Conservation (phyloP, 2,113 vertebrate genomes). For the Accipiter virgatus region DNA sequence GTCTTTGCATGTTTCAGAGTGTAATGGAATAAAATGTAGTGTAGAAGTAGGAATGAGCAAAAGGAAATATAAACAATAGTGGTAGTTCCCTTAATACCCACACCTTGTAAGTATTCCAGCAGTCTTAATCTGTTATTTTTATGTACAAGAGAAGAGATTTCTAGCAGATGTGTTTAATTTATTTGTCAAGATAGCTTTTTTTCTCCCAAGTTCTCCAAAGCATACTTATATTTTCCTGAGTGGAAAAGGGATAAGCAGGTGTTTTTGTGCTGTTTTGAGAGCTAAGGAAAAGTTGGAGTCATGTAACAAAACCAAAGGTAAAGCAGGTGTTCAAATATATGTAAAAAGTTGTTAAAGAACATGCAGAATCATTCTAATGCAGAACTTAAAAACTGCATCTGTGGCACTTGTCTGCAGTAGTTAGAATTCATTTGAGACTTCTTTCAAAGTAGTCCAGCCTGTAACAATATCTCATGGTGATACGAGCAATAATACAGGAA, state of each 20-base stretch:
- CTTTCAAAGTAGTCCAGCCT: background rate
- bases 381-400: background rate
- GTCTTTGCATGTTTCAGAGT: background rate
- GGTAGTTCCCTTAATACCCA: background rate
- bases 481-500: constrained; percentile 30
- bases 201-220: background rate
- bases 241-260: background rate
- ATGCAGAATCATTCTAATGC: background rate
- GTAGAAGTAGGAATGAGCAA: background rate
- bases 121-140: background rate
- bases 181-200: background rate
- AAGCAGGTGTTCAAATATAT: background rate
- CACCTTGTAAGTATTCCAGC: background rate
- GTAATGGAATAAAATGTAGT: background rate
- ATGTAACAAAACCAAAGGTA: background rate
- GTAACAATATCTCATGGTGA: constrained; percentile 46
- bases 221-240: background rate
- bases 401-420: background rate
- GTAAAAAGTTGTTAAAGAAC: background rate
- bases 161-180: background rate
- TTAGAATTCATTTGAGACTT: constrained; percentile 13
- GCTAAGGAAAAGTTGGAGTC: background rate
- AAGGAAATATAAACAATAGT: background rate
- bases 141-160: background rate
- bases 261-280: background rate